Base-by-base conservation (phyloP, 2,888 invertebrate genomes). In the Drosophila multiciliata region DNA sequence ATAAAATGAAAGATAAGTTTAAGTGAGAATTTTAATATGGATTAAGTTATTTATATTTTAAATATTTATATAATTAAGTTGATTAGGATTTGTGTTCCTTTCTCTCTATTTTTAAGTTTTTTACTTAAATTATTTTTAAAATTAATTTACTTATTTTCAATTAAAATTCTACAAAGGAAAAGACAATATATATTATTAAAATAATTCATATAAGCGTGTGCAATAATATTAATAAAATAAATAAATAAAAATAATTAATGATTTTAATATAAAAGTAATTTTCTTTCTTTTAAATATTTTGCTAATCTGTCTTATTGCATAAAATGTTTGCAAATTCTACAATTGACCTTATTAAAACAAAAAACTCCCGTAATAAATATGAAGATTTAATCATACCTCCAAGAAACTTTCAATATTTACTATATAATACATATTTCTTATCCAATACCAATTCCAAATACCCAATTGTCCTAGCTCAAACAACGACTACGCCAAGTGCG, bases 391-490 rank as follows among this genome's bases (percentile, higher is more conserved):
- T 8, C 4, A 23, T 1, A 4, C 45, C 23, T 15, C 15, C 15
- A 15, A 23, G 1, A 8, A 23, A 45, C 15, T 15, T 29, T 29
- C 5, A 29, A 42, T 20, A 42, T 20, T 20, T 45, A 45, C 42
- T 7, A 7, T 45, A 20, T 45, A 45, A 40, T 23, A 23, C 12
- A 45, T 23, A 66, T 48, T 42, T 17, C 7, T 38, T 11, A n/a
- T 17, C 38, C 54, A n/a, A 12, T 12, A 38, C n/a, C 12, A n/a
- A n/a, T 17, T 12, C 20, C n/a, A n/a, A n/a, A n/a, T n/a, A n/a
- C n/a, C 29, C 15, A 12, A 32, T 15, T 32, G 48, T 66, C 53
- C 53, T 54, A 20, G n/a, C 36, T 36, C 42, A 75, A 42, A 17
- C 59, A 11, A 9, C 17, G 36, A 33, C 26, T 48, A 49, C 55